Evolutionary conservation across 2,113 vertebrate species (phyloP).

Genomic region (Nothoprocta perdicaria): DNA sequence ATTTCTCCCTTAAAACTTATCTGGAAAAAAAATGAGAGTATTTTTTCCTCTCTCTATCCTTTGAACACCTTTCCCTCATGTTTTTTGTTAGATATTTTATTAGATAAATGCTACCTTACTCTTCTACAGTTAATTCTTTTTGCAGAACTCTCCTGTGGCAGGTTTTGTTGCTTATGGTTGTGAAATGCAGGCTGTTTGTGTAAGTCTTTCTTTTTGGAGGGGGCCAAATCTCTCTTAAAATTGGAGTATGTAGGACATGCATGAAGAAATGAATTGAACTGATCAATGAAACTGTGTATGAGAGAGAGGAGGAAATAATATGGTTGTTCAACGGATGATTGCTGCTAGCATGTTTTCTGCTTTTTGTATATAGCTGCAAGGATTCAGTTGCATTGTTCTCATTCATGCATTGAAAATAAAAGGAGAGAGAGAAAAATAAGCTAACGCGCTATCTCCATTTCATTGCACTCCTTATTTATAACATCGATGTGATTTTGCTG

Average conservation of each 20-base stretch:
- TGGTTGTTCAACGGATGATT: not conserved
- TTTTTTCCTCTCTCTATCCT: not conserved
- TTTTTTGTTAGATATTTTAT: not conserved
- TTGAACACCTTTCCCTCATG: not conserved
- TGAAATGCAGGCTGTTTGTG: fast-evolving
- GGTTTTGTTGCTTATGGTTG: not conserved
- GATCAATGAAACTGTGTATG: not conserved
- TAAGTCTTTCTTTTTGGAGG: not conserved
- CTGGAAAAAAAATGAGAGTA: not conserved
- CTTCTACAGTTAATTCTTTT: not conserved
- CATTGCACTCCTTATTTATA: not conserved
- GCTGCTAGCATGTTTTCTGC: not conserved
- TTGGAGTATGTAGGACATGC: not conserved
- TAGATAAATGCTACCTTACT: not conserved
- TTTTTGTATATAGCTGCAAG: fast-evolving
- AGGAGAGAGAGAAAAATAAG: not conserved
- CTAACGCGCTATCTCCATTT: not conserved
- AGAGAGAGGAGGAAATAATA: not conserved
- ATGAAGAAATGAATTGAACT: not conserved
- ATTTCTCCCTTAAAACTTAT: not conserved
- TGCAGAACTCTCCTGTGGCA: not conserved
- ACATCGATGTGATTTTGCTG: not conserved
- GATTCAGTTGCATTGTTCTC: not conserved
- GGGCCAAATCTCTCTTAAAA: not conserved
- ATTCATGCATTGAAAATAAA: not conserved